phyloP scores from a whole-genome alignment of 2,888 invertebrate genomes.

The Heliconius erato region DNA sequence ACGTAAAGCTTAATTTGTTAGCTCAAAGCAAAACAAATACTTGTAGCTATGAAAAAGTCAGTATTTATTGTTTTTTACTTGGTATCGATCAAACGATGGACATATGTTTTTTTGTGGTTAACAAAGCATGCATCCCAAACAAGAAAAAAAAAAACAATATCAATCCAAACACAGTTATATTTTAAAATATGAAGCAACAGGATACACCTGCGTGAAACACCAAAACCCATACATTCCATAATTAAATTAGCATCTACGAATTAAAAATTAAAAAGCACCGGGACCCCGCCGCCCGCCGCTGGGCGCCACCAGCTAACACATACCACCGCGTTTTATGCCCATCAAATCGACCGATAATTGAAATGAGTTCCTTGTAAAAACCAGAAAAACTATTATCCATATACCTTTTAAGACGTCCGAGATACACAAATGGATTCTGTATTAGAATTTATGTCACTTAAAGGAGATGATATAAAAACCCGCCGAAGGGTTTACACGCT shows the following conservation, averaged over 20 bases:
- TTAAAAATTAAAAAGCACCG: constrained; percentile 73
- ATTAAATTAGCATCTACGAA: constrained; percentile 84
- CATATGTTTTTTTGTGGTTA: not conserved
- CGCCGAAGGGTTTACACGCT: constrained; percentile 85
- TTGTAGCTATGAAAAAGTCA: not conserved
- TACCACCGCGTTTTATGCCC: constrained; percentile 82
- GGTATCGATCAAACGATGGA: not conserved
- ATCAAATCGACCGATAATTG: constrained; percentile 85
- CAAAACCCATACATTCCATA: constrained; percentile 72
- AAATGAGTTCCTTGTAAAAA: constrained; percentile 86
- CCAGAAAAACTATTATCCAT: constrained; percentile 85
- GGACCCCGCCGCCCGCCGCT: constrained; percentile 74
- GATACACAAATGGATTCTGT: constrained; percentile 86
- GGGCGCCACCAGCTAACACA: constrained; percentile 82
- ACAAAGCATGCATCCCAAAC: not conserved
- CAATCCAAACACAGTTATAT: constrained; percentile 65
- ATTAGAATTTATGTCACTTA: constrained; percentile 86
- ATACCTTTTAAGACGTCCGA: constrained; percentile 85
- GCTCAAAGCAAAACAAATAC: not conserved
- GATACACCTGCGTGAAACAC: constrained; percentile 75
- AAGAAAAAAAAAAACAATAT: constrained; percentile 42
- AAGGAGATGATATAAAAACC: constrained; percentile 84
- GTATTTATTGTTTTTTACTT: not conserved
- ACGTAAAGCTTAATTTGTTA: not conserved
- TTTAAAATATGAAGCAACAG: constrained; percentile 73